phyloP scores from a whole-genome alignment of 1,140 invertebrate species.

The Drosophila miranda region DNA sequence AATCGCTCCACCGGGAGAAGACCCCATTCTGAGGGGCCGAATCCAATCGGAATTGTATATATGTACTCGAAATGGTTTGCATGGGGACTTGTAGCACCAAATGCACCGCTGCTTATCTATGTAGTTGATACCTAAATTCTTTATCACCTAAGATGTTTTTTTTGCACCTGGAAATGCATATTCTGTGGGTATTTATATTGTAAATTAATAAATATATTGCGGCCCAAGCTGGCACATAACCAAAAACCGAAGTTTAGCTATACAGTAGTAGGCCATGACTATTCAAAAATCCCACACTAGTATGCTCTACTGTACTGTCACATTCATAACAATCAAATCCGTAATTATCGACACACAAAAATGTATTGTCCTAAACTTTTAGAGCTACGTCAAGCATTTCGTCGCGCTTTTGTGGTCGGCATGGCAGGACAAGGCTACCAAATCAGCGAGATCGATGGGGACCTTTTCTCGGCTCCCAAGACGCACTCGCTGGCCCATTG shows the following conservation, averaged over 20 bases:
- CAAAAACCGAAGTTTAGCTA: constrained; percentile 6
- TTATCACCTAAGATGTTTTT: constrained; percentile 28
- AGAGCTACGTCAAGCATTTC: constrained; percentile 59
- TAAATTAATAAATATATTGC: constrained; percentile 46
- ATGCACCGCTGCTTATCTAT: constrained; percentile 68
- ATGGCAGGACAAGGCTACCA: constrained; percentile 45
- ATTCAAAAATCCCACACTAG: background rate
- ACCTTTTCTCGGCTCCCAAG: constrained; percentile 85
- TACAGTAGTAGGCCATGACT: too few species aligned
- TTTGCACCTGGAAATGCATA: constrained; percentile 27
- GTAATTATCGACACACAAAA: background rate
- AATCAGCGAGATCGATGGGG: constrained; percentile 82
- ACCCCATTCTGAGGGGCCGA: constrained; percentile 49
- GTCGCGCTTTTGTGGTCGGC: constrained; percentile 51
- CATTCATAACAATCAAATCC: background rate
- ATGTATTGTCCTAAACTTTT: constrained; percentile 65
- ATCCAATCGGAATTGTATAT: constrained; percentile 20
- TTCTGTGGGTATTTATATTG: constrained; percentile 59
- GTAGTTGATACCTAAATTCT: constrained; percentile 38
- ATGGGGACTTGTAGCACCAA: constrained; percentile 53
- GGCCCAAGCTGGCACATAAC: constrained; percentile 17
- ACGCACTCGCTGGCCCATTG: constrained; percentile 85
- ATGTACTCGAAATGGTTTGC: constrained; percentile 41
- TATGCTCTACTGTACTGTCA: constrained; percentile 4
- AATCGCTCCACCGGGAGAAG: constrained; percentile 68